phyloP scores from a whole-genome alignment of 2,888 invertebrate species.

The Epirrhoe tristata region DNA sequence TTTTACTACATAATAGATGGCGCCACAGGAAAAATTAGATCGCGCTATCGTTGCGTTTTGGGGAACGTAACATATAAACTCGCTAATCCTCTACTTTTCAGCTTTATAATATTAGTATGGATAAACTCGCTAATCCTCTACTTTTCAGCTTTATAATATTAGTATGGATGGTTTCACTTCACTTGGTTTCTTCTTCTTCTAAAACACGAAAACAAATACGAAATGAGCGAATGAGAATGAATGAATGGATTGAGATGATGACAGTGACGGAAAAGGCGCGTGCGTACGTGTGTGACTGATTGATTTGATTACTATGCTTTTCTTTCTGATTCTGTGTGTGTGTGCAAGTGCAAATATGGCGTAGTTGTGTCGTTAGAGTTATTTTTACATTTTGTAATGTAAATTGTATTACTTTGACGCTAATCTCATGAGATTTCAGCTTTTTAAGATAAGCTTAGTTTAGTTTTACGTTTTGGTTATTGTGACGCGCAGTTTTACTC shows the following conservation, averaged over 20 bases:
- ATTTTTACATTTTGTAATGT: constrained; percentile 78
- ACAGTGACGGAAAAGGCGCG: neutral
- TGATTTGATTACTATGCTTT: neutral
- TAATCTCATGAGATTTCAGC: constrained; percentile 75
- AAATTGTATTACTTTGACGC: constrained; percentile 76
- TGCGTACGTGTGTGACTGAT: constrained; percentile 20
- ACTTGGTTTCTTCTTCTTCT: too few species aligned
- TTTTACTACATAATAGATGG: too few species aligned
- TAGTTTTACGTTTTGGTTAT: constrained; percentile 44
- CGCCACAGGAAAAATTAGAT: too few species aligned
- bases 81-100: too few species aligned
- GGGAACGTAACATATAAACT: too few species aligned
- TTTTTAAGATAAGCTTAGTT: constrained; percentile 57
- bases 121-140: too few species aligned
- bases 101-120: too few species aligned
- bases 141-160: too few species aligned
- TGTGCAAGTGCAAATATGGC: constrained; percentile 62
- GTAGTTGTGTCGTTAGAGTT: constrained; percentile 71
- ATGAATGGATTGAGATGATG: constrained; percentile 1
- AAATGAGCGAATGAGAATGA: constrained; percentile 3
- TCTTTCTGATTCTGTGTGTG: constrained; percentile 39
- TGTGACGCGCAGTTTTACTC: constrained; percentile 53
- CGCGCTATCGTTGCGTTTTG: too few species aligned
- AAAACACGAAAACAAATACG: too few species aligned
- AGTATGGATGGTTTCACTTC: too few species aligned